These are phyloP conservation scores for Diadumene lineata DNA, from an alignment of 92 coral and sea anemone species.

Conservation along the genomic window DNA sequence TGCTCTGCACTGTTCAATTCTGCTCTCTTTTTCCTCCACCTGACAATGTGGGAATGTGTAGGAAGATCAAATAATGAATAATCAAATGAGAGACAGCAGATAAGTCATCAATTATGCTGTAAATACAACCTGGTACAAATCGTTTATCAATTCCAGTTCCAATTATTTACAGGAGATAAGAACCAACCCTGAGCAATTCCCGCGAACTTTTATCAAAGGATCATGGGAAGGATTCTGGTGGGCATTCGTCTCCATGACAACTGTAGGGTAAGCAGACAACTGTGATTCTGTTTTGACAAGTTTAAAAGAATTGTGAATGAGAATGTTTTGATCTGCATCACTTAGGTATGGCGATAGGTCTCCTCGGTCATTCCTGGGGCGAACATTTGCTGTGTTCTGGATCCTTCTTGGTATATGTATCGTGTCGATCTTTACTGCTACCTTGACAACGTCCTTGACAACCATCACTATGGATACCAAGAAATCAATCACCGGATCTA, in stretches of 20 bases:
- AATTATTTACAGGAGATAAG: slow-evolving; percentile 52
- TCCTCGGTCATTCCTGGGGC: slow-evolving; percentile 78
- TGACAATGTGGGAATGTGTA: too few species aligned
- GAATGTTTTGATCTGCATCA: neutral
- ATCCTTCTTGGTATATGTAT: slow-evolving; percentile 90
- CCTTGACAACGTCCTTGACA: slow-evolving; percentile 88
- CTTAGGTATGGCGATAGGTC: slow-evolving; percentile 90
- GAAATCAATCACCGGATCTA: slow-evolving; percentile 68
- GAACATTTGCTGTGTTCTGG: slow-evolving; percentile 83
- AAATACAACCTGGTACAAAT: too few species aligned
- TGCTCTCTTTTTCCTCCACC: too few species aligned
- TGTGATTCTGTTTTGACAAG: neutral
- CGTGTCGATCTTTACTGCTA: slow-evolving; percentile 93
- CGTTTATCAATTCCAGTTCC: neutral
- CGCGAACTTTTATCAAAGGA: slow-evolving; percentile 71
- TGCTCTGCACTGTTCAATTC: too few species aligned
- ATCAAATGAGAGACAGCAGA: too few species aligned
- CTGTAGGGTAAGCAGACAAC: slow-evolving; percentile 66
- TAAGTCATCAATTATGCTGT: too few species aligned
- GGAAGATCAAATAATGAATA: too few species aligned
- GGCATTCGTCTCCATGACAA: slow-evolving; percentile 92
- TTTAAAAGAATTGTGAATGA: neutral
- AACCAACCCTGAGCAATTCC: slow-evolving; percentile 67
- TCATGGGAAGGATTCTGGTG: slow-evolving; percentile 94
- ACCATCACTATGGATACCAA: slow-evolving; percentile 79